Percentiles rank a stretch among this genome's conserved stretches.
Evolutionary conservation across 2,888 invertebrate genomes (phyloP).

Genomic region (Trisateles emortualis): DNA sequence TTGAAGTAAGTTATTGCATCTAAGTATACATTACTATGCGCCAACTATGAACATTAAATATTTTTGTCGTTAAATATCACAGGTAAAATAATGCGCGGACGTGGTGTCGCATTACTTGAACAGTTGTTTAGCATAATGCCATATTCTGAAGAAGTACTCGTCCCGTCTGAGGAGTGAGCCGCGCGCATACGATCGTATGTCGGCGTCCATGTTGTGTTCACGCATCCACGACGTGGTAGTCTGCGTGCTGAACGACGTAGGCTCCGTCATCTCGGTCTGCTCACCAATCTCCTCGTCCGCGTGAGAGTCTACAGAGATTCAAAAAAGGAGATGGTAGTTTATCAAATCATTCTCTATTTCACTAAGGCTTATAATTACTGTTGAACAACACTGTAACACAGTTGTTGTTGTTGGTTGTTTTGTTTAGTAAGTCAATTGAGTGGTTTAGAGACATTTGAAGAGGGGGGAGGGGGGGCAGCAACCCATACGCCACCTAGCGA

Average conservation of each 20-base stretch:
- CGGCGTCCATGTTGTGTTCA: slow-evolving; percentile 97
- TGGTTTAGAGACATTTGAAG: no score
- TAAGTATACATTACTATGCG: slow-evolving; percentile 65
- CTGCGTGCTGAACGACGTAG: slow-evolving; percentile 96
- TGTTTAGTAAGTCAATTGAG: no score
- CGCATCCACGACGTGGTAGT: slow-evolving; percentile 97
- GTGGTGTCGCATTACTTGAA: slow-evolving; percentile 88
- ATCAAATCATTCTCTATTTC: no score
- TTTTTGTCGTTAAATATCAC: slow-evolving; percentile 78
- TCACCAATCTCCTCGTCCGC: slow-evolving; percentile 79
- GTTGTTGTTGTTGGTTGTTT: no score
- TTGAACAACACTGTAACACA: no score
- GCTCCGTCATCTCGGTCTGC: slow-evolving; percentile 90
- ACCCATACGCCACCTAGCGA: no score
- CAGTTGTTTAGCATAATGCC: slow-evolving; percentile 94
- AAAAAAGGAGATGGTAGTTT: no score
- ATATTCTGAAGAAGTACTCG: slow-evolving; percentile 98
- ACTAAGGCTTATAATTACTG: no score
- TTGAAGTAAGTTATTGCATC: slow-evolving; percentile 40
- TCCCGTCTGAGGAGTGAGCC: slow-evolving; percentile 94
- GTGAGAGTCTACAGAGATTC: slow-evolving; percentile 65
- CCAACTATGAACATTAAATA: slow-evolving; percentile 63
- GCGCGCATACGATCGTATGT: slow-evolving; percentile 96
- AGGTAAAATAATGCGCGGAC: slow-evolving; percentile 76
- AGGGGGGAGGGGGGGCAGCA: no score